Conservation (phyloP, 2,797 vertebrate genomes). For the Microhierax caerulescens region DNA sequence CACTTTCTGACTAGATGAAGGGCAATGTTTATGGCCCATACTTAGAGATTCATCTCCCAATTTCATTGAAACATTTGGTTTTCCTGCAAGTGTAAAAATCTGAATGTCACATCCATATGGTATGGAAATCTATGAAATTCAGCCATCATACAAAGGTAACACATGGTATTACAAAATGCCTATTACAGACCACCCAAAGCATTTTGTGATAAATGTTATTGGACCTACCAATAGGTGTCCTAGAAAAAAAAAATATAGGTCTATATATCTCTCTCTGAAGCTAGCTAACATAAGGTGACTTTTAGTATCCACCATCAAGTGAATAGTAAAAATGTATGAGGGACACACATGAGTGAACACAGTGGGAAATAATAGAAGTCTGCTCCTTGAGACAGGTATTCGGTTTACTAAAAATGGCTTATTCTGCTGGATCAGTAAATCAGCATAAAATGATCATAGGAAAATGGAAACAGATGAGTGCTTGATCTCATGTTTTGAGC, state of each 20-base stretch:
- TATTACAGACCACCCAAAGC: not conserved
- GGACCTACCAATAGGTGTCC: not conserved
- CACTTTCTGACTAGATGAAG: not conserved
- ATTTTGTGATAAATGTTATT: not conserved
- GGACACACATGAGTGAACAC: not conserved
- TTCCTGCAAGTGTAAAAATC: not conserved
- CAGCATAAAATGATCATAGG: not conserved
- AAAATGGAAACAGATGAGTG: not conserved
- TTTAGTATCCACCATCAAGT: not conserved
- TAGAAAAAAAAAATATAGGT: not conserved
- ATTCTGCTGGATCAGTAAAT: conserved; percentile 3
- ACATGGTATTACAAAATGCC: not conserved
- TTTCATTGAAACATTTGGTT: not conserved
- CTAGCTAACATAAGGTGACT: not conserved
- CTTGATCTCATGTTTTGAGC: conserved; percentile 17
- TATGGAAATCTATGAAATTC: not conserved
- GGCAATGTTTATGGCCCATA: not conserved
- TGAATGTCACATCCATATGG: not conserved
- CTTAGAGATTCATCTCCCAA: not conserved
- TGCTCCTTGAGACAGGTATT: not conserved
- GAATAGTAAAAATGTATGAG: conserved; percentile 2
- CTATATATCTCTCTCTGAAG: not conserved
- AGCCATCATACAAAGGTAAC: not conserved
- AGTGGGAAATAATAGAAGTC: not conserved
- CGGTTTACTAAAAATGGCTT: conserved; percentile 16